Evolutionary conservation across 2,797 vertebrate species (phyloP), one percentile per base, ranked within the genome.

Genomic region (Pampus argenteus): DNA sequence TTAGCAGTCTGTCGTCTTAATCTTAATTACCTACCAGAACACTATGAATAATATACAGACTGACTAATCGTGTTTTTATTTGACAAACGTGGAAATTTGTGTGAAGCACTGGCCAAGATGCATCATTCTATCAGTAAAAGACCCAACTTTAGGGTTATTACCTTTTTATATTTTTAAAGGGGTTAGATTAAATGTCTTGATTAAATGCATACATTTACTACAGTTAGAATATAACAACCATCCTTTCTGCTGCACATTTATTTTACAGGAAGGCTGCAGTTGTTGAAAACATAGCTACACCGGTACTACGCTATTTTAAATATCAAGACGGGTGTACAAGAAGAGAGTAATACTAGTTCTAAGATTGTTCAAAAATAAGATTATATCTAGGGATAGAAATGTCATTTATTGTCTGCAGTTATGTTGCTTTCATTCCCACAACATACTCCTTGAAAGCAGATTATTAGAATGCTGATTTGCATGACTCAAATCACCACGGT

Each of bases 1-100:
- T 49, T 17, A 64, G 20, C 44, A 13, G 2, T 65, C n/a, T 77
- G 23, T 6, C 18, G 18, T 25, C 51, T 38, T 23, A 65, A 79
- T 63, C 52, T 59, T 38, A 69, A 75, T 74, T 55, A 49, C n/a
- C 40, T 26, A 15, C 58, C 8, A 22, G 28, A 51, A 34, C 11
- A 17, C 15, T 15, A 6, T 18, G 14, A 69, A 55, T 75, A 52
- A 17, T 22, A 40, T n/a, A 42, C 48, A 0, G 18, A 40, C 54
- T 62, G n/a, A 68, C 18, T 40, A 49, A 36, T 58, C 14, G 36
- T 1, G 22, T 66, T 50, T 50, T 58, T 2, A 58, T 68, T 51
- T 50, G 8, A 20, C 14, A 40, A 45, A 34, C 26, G 18, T 11
- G 17, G 5, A 34, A 3, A 20, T 57, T 51, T 4, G 52, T 18